Percentiles rank a stretch among this genome's conserved stretches.
These are phyloP conservation scores for Strigamia maritima DNA, from an alignment of 2,888 invertebrate species.

Conservation along the genomic window DNA sequence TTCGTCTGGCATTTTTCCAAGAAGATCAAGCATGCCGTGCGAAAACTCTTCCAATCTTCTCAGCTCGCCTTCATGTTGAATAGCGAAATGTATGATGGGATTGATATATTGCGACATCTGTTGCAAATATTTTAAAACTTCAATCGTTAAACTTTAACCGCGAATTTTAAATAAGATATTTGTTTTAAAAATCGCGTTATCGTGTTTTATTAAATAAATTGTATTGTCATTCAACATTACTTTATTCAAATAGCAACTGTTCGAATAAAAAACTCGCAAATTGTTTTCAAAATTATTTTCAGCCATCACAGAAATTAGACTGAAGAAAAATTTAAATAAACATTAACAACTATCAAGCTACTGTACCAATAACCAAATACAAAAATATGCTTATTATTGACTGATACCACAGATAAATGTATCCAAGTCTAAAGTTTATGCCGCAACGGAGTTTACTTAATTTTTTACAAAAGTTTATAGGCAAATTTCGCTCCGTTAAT, in stretches of 20 bases:
- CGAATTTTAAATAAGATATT: not conserved
- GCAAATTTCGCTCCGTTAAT: not conserved
- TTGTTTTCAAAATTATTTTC: not conserved
- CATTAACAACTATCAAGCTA: not conserved
- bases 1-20: constrained; percentile 12
- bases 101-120: constrained; percentile 1
- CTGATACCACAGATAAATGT: not conserved
- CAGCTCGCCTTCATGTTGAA: constrained; percentile 7
- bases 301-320: constrained; percentile 12
- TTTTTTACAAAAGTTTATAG: not conserved
- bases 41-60: not conserved
- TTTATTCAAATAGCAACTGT: not conserved
- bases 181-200: not conserved
- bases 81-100: not conserved
- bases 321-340: constrained; percentile 2
- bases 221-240: not conserved
- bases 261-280: not conserved
- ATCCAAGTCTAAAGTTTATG: not conserved
- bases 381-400: constrained; percentile 12
- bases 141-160: not conserved
- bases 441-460: not conserved
- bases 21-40: constrained; percentile 28
- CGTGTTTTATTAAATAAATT: not conserved
- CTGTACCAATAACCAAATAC: not conserved
- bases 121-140: not conserved